Evolutionary conservation across 2,113 vertebrate species (phyloP).

Genomic region (Haemorhous mexicanus): DNA sequence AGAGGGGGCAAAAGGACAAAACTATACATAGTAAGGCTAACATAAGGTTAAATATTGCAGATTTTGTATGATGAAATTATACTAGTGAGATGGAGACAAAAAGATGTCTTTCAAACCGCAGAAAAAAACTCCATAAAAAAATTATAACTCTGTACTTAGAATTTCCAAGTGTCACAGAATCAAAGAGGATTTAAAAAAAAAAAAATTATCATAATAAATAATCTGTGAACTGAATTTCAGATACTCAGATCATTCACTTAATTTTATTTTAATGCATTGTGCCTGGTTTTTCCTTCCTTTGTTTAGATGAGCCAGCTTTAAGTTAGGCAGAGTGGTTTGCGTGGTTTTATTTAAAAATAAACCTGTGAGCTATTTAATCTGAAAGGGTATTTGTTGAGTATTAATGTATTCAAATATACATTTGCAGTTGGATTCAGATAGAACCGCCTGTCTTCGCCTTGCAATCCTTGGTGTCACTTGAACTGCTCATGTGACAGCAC

Average conservation of each 20-base stretch:
- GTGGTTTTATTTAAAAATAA: background rate
- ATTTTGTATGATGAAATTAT: background rate
- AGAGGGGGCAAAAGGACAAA: background rate
- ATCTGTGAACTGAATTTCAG: background rate
- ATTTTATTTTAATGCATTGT: background rate
- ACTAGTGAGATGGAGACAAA: background rate
- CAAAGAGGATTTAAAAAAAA: fast-evolving
- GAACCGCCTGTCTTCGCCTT: slow-evolving; percentile 54
- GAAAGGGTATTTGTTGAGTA: slow-evolving; percentile 37
- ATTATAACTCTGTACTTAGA: background rate
- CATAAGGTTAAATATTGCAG: background rate
- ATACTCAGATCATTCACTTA: background rate
- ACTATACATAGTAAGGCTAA: background rate
- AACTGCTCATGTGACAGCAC: slow-evolving; percentile 60
- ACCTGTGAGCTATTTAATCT: background rate
- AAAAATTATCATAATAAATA: background rate
- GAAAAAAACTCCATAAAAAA: background rate
- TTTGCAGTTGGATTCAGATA: slow-evolving; percentile 19
- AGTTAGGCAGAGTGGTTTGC: background rate
- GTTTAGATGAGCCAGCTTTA: background rate
- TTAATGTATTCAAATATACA: slow-evolving; percentile 38
- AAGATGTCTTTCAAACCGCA: background rate
- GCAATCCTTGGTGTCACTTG: slow-evolving; percentile 62
- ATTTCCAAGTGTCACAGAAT: background rate
- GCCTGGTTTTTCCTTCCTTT: background rate